Evolutionary conservation across 2,113 vertebrate genomes (phyloP), one percentile per base, ranked within the genome.

Genomic region (Pao palembangensis): DNA sequence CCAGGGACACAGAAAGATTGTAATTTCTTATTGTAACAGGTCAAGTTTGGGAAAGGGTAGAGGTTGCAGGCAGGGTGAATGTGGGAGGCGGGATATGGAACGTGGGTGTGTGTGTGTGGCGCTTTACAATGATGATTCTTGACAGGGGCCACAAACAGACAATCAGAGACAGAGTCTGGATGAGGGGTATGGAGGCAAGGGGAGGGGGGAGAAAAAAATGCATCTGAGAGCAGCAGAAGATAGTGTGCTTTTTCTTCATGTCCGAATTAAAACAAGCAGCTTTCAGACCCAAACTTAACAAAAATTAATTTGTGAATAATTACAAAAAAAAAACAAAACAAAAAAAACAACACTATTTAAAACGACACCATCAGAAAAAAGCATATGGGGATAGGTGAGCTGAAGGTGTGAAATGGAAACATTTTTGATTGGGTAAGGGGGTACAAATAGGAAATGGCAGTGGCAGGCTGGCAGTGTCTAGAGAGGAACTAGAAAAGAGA

Each of bases 1-100:
- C 87, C 78, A 76, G 85, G 83, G 81, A 91, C 87, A 90, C 88
- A 89, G 80, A 90, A 81, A 87, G 79, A 86, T 77, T 84, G 76
- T 67, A 59, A 61, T 58, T 67, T 80, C 54, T 72, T 50, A 18
- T 19, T 49, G 6, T 8, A 5, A 18, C 17, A 18, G 60, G 58
- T 34, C 52, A 54, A 34, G 17, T 23, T 2, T 53, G 59, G 18
- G 16, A 8, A 60, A 20, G 28, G 31, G 50, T 44, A 12, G 51
- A 15, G 3, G 5, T 38, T 3, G 16, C 1, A 63, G 21, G 41
- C 2, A 10, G 48, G 65, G 56, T 6, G 38, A 38, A 41, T 41
- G 18, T 3, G 52, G 46, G 31, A 21, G 46, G 5, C 48, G 18
- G 13, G 50, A 23, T 2, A 16, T 10, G 18, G 4, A 52, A 48